A percentile compares a stretch with the other conserved stretches of the same genome.
These are phyloP conservation scores for Siphlonurus alternatus DNA, from an alignment of 2,888 invertebrate species.

Conservation along the genomic window DNA sequence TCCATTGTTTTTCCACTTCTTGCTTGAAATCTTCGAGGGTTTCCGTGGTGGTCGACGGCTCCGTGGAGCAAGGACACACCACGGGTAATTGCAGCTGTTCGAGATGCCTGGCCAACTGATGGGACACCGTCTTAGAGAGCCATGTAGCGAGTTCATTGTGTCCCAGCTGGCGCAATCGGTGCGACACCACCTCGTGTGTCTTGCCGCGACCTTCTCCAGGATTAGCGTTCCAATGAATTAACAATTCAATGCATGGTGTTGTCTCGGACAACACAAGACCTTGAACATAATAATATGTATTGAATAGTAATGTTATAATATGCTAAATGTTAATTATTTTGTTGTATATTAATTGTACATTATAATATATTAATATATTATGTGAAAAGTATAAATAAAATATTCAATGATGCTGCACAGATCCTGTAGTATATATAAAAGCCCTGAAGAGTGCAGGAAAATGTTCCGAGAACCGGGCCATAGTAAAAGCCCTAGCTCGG, in stretches of 20 bases:
- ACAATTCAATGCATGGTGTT: conserved; percentile 34
- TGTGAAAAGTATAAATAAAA: no score
- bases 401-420: no score
- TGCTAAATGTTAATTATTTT: no score
- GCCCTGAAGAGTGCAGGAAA: no score
- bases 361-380: no score
- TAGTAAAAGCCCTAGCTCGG: no score
- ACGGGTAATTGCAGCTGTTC: conserved; percentile 14
- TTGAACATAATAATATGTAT: conserved; percentile 17
- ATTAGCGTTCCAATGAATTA: conserved; percentile 39
- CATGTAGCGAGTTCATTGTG: conserved; percentile 39
- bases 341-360: no score
- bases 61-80: neutral
- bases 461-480: no score
- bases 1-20: neutral
- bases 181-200: conserved; percentile 36
- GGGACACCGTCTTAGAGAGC: conserved; percentile 38
- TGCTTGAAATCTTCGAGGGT: neutral
- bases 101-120: conserved; percentile 33
- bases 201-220: conserved; percentile 34
- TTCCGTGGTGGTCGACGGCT: neutral
- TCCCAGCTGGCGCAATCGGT: conserved; percentile 39
- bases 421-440: no score
- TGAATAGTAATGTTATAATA: no score
- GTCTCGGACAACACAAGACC: conserved; percentile 32